Evolutionary conservation across 2,888 invertebrate species (phyloP), one percentile per base, ranked within the genome.

Genomic region (Philereme transversata): DNA sequence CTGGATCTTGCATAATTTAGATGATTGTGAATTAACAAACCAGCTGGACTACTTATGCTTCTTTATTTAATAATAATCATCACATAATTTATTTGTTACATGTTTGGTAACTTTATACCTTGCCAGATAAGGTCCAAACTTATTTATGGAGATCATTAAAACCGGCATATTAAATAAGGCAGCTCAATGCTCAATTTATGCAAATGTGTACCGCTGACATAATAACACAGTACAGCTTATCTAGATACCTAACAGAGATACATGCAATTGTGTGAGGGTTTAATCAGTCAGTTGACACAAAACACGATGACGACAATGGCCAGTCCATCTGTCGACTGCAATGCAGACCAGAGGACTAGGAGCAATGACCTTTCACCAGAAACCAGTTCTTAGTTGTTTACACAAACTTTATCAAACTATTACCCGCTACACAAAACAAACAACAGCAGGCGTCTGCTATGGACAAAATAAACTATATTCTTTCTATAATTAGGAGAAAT

Each of bases 401-500:
- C 57, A 54, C 38, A 58, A 62, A 61, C 54, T 55, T 5, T 47
- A 45, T 22, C 55, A 50, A 57, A n/a, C 47, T 33, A 70, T 61
- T 59, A 55, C 60, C 62, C 61, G 54, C 61, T 59, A 60, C 62
- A 74, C 67, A 74, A 76, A 72, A 79, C 68, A 82, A 82, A 83
- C 76, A 83, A 71, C 62, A 57, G 52, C 61, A 73, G 52, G 71
- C 64, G 59, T 73, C 65, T 68, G 64, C 49, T 60, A 63, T 69
- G 57, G 72, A 75, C 69, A 69, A 71, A 77, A 68, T 71, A 76
- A 71, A 76, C 73, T 80, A 76, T 76, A 72, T 75, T 77, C 70
- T 68, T 76, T 75, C 84, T 85, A 80, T 80, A 83, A 75, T 83
- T 83, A 83, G 83, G 75, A 75, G 75, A 83, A 79, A 82, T 77